Base-by-base conservation (phyloP, 2,888 invertebrate genomes). In the Penaeus monodon region DNA sequence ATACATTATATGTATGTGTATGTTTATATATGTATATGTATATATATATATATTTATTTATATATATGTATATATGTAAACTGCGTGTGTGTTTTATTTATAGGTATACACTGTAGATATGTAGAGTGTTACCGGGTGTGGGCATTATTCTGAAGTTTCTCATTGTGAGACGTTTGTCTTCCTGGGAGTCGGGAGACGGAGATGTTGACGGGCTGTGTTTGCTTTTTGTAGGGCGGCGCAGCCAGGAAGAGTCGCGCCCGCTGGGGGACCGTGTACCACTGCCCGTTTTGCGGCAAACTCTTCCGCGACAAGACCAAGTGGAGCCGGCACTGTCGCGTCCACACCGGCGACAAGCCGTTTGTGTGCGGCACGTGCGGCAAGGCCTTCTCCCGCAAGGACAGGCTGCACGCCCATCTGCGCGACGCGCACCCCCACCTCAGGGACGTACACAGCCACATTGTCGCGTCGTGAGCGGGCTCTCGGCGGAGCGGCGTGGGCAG, bases 221-320 rank as follows among this genome's bases (percentile, higher is more conserved):
- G 79, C 68, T 85, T 80, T 85, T 74, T 85, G 85, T 85, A 81
- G 85, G 81, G 85, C 14, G 74, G 49, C 68, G 85, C 74, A 64
- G 85, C 81, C 66, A 80, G 81, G 65, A 81, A 81, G 85, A 80
- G 80, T 79, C 81, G 85, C 65, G 85, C 85, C 76, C 81, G 85
- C 76, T 86, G 85, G 85, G 85, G 85, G 49, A 86, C 85, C 49
- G 81, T 86, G 49, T 86, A 86, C 85, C 76, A 81, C 20, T 88
- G 88, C 74, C 83, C 85, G 14, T 88, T 73, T 85, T 88, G 88
- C 82, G 85, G 79, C 57, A 88, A 88, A 74, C 82, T 85, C 81
- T 88, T 88, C 79, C 79, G 85, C 33, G 85, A 85, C 88, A 85
- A 85, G 82, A 83, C 84, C 44, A 85, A 88, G 33, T 85, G 85